Base-by-base conservation (phyloP, 2,888 invertebrate species). In the Helleia helle region DNA sequence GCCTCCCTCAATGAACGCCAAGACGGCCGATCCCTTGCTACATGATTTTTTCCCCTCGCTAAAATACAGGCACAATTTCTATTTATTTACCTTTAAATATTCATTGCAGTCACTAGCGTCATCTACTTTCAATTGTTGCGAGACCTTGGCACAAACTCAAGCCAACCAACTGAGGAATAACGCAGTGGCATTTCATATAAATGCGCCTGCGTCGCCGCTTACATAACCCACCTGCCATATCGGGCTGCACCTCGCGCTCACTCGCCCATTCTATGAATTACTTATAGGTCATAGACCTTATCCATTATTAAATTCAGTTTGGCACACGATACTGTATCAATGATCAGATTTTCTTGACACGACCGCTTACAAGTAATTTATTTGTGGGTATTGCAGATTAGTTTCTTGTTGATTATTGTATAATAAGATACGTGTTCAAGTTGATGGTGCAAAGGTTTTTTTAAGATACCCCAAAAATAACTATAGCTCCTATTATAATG, bases 191-290 rank as follows among this genome's bases (percentile, higher is more conserved):
- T 79, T 79, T 74, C 69, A 58, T n/a, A n/a, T n/a, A n/a, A n/a
- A n/a, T 62, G 62, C 58, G 61, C 59, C 55, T 59, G 71, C 71
- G 63, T 63, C 62, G 69, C 70, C 62, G 69, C 70, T 84, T 83
- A 81, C 81, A 80, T 81, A 83, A 83, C 79, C 65, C 81, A 83
- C 83, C 83, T 83, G 84, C 83, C 83, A 74, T 83, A 81, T 81
- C 76, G 64, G 72, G 73, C 64, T 57, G 60, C 76, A 73, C 79
- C 77, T 75, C 74, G 73, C 73, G 73, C 73, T 74, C 75, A 70
- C 77, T 76, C 63, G 73, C 71, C 74, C 75, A 72, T 75, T 77
- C 79, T 81, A 76, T 77, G 79, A 80, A 81, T 83, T 80, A 76
- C 80, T 80, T 73, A 80, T 67, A 77, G 83, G 76, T 81, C 83